Percentiles rank a stretch among this genome's conserved stretches.
These are phyloP conservation scores for Drosophila birchii DNA, from an alignment of 2,888 invertebrate genomes.

Conservation along the genomic window DNA sequence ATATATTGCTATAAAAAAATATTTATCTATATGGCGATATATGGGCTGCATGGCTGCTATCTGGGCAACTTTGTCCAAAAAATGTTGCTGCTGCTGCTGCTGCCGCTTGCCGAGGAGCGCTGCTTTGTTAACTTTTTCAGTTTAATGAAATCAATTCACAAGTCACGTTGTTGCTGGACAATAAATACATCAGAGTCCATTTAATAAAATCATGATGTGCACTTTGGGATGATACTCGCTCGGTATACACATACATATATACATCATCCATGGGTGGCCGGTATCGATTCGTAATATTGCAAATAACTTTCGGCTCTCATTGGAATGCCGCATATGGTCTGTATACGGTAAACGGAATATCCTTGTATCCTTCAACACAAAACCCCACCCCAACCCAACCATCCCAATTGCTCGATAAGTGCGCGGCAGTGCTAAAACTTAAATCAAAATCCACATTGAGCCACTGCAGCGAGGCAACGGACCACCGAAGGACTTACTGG, in stretches of 20 bases:
- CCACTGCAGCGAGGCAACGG: constrained; percentile 39
- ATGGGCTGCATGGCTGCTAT: constrained; percentile 33
- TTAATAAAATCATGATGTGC: constrained; percentile 84
- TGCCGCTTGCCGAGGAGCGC: constrained; percentile 29
- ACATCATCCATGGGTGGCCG: constrained; percentile 47
- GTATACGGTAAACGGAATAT: constrained; percentile 20
- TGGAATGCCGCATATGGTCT: constrained; percentile 71
- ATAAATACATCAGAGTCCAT: constrained; percentile 84
- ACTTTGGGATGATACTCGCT: constrained; percentile 73
- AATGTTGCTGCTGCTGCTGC: constrained; percentile 48
- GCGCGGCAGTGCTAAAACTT: constrained; percentile 60
- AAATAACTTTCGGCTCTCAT: constrained; percentile 76
- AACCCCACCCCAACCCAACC: not conserved
- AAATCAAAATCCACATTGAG: constrained; percentile 63
- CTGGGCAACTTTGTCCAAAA: constrained; percentile 61
- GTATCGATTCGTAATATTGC: constrained; percentile 70
- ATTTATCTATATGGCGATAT: constrained; percentile 70
- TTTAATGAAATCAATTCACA: constrained; percentile 84
- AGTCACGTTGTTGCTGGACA: constrained; percentile 84
- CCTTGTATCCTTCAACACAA: constrained; percentile 5
- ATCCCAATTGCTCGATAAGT: constrained; percentile 73
- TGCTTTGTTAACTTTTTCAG: constrained; percentile 80
- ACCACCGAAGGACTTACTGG: constrained; percentile 29
- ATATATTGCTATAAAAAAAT: constrained; percentile 59
- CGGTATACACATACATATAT: constrained; percentile 36